Evolutionary conservation across 2,113 vertebrate genomes (phyloP).

Genomic region (Mus pahari): DNA sequence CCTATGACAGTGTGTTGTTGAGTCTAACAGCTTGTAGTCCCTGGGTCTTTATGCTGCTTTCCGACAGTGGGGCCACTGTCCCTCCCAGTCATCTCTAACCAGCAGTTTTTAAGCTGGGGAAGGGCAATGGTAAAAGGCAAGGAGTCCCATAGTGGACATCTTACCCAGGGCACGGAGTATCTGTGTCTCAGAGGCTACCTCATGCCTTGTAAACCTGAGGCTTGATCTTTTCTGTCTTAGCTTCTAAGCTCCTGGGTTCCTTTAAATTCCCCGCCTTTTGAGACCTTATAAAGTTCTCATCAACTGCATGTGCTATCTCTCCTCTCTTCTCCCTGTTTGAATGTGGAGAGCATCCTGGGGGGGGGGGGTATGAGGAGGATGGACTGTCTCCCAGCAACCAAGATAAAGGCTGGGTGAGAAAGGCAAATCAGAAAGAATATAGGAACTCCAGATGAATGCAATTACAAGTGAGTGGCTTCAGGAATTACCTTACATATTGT

Average conservation of each 20-base stretch:
- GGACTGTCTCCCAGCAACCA: background rate
- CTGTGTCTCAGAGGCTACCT: background rate
- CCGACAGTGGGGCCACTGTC: background rate
- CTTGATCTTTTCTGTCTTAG: background rate
- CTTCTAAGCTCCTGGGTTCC: background rate
- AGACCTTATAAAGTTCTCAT: background rate
- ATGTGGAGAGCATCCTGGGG: background rate
- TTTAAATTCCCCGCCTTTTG: background rate
- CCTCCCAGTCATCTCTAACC: too few species aligned
- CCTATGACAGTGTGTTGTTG: background rate
- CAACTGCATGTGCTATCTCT: background rate
- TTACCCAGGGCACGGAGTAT: background rate
- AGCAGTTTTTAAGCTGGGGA: background rate
- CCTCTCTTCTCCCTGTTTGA: background rate
- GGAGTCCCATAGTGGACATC: background rate
- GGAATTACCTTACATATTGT: background rate
- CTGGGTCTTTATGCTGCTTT: constrained; percentile 4
- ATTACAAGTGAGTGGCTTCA: background rate
- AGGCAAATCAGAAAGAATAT: background rate
- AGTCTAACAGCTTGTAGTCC: background rate
- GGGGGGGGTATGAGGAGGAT: background rate
- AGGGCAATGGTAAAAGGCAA: background rate
- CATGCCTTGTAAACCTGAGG: rapidly evolving
- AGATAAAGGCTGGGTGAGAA: constrained; percentile 30
- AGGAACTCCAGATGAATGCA: background rate